A percentile compares a stretch with the other conserved stretches of the same genome.
Evolutionary conservation across 2,888 invertebrate genomes (phyloP).

Genomic region (Muschampia plurimacula): DNA sequence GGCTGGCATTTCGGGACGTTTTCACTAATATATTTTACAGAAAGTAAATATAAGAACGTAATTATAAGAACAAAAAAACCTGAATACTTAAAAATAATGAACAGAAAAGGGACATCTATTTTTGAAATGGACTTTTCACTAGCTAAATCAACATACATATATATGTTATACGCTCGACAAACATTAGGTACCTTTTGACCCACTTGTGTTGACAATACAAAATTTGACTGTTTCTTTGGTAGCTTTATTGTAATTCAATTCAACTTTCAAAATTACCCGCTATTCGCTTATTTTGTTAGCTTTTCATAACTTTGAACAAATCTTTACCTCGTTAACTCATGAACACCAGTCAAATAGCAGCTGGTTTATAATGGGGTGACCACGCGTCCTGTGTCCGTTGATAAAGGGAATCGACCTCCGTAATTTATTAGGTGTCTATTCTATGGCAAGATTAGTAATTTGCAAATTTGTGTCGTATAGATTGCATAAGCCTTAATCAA

Average conservation of each 20-base stretch:
- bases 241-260: not conserved
- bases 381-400: conserved; percentile 32
- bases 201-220: not conserved
- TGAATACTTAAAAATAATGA: too few relatives aligned
- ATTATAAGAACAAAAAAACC: too few relatives aligned
- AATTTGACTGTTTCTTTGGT: not conserved
- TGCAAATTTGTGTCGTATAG: conserved; percentile 10
- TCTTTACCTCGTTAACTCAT: conserved; percentile 56
- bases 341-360: conserved; percentile 58
- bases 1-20: too few relatives aligned
- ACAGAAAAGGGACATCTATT: too few relatives aligned
- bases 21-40: too few relatives aligned
- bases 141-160: too few relatives aligned
- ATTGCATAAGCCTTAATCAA: conserved; percentile 5
- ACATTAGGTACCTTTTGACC: too few relatives aligned
- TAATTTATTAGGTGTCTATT: conserved; percentile 38
- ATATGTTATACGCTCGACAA: too few relatives aligned
- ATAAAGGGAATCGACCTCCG: conserved; percentile 36
- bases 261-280: not conserved
- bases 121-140: too few relatives aligned
- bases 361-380: conserved; percentile 52
- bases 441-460: conserved; percentile 32
- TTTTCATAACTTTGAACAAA: conserved; percentile 7
- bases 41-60: too few relatives aligned
- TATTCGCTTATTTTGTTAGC: not conserved